Conservation (phyloP, 2,113 vertebrate species). For the Alaudala cheleensis region DNA sequence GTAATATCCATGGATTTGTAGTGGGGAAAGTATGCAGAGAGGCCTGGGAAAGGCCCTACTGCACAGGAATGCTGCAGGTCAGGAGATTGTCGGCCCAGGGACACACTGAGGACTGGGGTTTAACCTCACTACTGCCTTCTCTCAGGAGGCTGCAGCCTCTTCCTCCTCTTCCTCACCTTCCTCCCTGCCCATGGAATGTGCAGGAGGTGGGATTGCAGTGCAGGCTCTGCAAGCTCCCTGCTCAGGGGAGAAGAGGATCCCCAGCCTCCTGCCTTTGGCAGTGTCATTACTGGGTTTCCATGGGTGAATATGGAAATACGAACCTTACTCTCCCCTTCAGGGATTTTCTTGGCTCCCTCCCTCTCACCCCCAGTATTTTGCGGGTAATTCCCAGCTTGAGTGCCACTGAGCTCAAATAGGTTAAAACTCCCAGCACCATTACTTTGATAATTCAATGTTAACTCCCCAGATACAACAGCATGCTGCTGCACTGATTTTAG, state of each 20-base stretch:
- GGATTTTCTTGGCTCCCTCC: background rate
- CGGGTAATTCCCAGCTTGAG: background rate
- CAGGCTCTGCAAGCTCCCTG: background rate
- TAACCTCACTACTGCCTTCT: background rate
- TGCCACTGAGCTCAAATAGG: background rate
- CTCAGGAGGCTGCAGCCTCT: background rate
- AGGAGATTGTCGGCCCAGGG: background rate
- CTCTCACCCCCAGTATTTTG: background rate
- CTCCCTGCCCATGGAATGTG: background rate
- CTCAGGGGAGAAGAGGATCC: background rate
- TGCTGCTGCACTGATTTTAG: background rate
- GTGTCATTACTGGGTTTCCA: background rate
- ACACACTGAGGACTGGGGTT: background rate
- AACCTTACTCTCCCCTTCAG: background rate
- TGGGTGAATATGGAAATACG: background rate
- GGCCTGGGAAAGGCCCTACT: background rate
- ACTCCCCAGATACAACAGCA: background rate
- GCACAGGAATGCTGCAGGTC: background rate
- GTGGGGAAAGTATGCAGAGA: background rate
- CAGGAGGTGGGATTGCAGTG: background rate
- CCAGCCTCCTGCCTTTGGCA: background rate
- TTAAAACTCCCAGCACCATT: background rate
- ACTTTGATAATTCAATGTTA: background rate
- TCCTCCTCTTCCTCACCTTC: background rate
- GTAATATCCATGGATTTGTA: background rate